These are phyloP conservation scores for Actenoides hombroni DNA, from an alignment of 2,113 vertebrate genomes.

Conservation along the genomic window DNA sequence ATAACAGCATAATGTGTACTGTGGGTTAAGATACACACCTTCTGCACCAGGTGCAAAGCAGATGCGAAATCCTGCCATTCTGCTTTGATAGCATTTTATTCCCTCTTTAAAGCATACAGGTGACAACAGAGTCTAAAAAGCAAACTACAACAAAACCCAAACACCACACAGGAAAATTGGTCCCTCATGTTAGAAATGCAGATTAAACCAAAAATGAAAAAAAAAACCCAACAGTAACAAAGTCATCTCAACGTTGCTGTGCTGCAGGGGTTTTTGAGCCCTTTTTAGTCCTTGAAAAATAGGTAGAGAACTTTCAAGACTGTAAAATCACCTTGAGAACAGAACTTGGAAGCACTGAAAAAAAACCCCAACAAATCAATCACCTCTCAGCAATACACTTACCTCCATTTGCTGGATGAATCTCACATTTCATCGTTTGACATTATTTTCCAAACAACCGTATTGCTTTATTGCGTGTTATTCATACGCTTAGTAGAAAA, in stretches of 20 bases:
- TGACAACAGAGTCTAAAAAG: not conserved
- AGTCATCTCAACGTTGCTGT: not conserved
- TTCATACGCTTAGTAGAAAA: not conserved
- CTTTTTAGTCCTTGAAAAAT: not conserved
- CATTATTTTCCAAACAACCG: not conserved
- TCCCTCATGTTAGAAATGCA: not conserved
- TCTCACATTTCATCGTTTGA: not conserved
- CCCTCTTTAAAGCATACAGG: not conserved
- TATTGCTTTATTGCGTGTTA: not conserved
- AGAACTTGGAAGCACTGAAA: not conserved
- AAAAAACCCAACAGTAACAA: not conserved
- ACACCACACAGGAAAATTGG: not conserved
- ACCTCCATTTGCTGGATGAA: not conserved
- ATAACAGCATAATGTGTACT: not conserved
- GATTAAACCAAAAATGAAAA: not conserved
- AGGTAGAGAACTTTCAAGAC: not conserved
- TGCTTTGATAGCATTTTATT: not conserved
- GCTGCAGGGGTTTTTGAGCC: too few relatives aligned
- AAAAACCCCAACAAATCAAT: not conserved
- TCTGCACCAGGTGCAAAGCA: not conserved
- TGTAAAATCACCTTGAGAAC: not conserved
- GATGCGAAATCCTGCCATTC: not conserved
- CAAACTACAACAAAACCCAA: not conserved
- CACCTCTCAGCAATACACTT: not conserved
- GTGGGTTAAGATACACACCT: not conserved